These are phyloP conservation scores for Dugesia japonica DNA, from an alignment of 2,888 invertebrate genomes.

Conservation along the genomic window DNA sequence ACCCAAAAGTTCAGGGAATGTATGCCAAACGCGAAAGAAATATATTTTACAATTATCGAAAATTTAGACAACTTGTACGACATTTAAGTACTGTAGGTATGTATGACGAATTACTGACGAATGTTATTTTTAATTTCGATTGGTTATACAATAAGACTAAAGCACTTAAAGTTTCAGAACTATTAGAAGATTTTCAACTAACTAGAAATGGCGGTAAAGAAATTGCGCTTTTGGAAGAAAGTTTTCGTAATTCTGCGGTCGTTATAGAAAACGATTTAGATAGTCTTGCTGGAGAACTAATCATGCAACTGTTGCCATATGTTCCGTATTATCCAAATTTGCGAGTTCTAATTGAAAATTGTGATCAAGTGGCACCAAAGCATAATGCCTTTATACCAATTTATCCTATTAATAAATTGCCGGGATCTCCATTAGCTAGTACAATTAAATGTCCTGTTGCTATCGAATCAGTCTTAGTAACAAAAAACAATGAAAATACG, in stretches of 20 bases:
- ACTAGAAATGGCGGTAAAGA: conserved; percentile 32
- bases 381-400: conserved; percentile 43
- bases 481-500: conserved; percentile 37
- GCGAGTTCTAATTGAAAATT: conserved; percentile 41
- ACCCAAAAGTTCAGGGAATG: conserved; percentile 41
- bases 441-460: conserved; percentile 38
- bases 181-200: conserved; percentile 42
- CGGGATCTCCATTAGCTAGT: conserved; percentile 42
- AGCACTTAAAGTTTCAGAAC: conserved; percentile 42
- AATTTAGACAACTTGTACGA: conserved; percentile 44
- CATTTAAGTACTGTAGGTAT: conserved; percentile 43
- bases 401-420: conserved; percentile 42
- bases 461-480: conserved; percentile 38
- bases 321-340: conserved; percentile 41
- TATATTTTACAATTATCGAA: conserved; percentile 42
- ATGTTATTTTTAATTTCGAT: conserved; percentile 44
- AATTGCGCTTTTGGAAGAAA: conserved; percentile 40
- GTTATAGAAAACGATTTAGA: conserved; percentile 41
- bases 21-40: conserved; percentile 36
- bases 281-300: conserved; percentile 43
- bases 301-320: conserved; percentile 44
- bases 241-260: conserved; percentile 40
- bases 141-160: conserved; percentile 46
- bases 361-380: conserved; percentile 40
- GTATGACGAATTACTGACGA: conserved; percentile 41